Base-by-base conservation (phyloP, 2,113 vertebrate genomes). In the Promerops cafer region DNA sequence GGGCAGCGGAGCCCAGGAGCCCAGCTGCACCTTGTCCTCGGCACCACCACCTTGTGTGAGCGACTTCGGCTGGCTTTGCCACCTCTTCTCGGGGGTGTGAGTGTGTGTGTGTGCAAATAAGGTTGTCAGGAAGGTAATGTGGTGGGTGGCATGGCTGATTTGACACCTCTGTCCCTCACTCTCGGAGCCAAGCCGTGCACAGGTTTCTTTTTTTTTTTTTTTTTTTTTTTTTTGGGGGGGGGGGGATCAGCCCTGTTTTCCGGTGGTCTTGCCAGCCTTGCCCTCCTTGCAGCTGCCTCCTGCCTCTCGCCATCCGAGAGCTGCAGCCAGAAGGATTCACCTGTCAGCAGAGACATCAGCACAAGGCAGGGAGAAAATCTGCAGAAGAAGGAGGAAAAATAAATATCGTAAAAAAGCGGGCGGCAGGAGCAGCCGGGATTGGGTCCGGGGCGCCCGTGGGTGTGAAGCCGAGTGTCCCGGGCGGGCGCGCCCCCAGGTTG, bases 171-270 rank as follows among this genome's bases (percentile, higher is more conserved):
- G 28, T 54, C n/a, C 22, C 24, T 15, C 7, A 6, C 23, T 45
- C n/a, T 18, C 7, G 45, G 11, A 31, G 31, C 9, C 19, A 10
- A 44, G 37, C 0, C 3, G 11, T 14, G n/a, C 4, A 3, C 45
- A 49, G 7, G 6, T 5, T 42, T 22, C 22, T 47, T 23, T 17
- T 10, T 7, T 31, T 64, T 13, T 60, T 11, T 13, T 7, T n/a
- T n/a, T 54, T 6, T 7, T 31, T 9, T n/a, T 57, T 20, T 44
- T 72, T 39, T 5, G 2, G 31, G 12, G 7, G 1, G 2, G 9
- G 7, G 4, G n/a, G 2, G 16, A 17, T 31, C 45, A 30, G 13
- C 30, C 47, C 7, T 42, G 54, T 37, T 81, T 50, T 35, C 23
- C 16, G 9, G 17, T 9, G 13, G 50, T 33, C 10, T 54, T 31